Evolutionary conservation across 2,113 vertebrate species (phyloP).

Genomic region (Nibea albiflora): DNA sequence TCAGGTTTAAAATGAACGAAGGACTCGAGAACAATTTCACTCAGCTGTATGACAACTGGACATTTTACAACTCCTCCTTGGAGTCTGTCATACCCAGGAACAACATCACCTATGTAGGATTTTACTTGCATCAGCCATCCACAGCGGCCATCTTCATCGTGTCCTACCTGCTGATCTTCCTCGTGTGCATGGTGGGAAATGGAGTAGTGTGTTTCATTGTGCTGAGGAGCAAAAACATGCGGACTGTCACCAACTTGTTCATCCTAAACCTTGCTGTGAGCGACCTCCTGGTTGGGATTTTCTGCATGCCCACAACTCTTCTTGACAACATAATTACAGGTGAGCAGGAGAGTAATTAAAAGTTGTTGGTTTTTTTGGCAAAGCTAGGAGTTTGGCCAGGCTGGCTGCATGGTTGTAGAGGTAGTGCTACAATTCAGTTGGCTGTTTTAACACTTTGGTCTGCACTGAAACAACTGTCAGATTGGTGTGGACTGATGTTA

Average conservation of each 20-base stretch:
- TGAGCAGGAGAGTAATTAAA: constrained; percentile 63
- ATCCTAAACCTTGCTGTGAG: constrained; percentile 94
- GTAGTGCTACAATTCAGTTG: too few species aligned
- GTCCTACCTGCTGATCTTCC: constrained; percentile 94
- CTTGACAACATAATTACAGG: constrained; percentile 96
- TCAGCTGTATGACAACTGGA: constrained; percentile 76
- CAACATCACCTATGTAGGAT: constrained; percentile 91
- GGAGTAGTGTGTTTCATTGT: constrained; percentile 91
- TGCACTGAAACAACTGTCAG: background rate
- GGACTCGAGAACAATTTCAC: constrained; percentile 79
- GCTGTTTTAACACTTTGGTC: background rate
- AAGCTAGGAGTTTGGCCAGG: background rate
- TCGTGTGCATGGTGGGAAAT: constrained; percentile 94
- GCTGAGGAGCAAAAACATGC: constrained; percentile 89
- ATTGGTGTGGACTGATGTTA: background rate
- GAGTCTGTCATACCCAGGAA: constrained; percentile 60
- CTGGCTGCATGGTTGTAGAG: background rate
- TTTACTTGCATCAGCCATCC: constrained; percentile 89
- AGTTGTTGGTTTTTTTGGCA: background rate
- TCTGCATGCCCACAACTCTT: constrained; percentile 97
- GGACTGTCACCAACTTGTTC: constrained; percentile 93
- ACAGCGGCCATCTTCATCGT: constrained; percentile 90
- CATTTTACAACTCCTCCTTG: constrained; percentile 65
- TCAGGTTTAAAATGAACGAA: constrained; percentile 79
- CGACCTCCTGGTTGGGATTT: constrained; percentile 94